Evolutionary conservation across 23 tunicate genomes (phyloP), one percentile per base, ranked within the genome.

Genomic region (Halocynthia roretzi): DNA sequence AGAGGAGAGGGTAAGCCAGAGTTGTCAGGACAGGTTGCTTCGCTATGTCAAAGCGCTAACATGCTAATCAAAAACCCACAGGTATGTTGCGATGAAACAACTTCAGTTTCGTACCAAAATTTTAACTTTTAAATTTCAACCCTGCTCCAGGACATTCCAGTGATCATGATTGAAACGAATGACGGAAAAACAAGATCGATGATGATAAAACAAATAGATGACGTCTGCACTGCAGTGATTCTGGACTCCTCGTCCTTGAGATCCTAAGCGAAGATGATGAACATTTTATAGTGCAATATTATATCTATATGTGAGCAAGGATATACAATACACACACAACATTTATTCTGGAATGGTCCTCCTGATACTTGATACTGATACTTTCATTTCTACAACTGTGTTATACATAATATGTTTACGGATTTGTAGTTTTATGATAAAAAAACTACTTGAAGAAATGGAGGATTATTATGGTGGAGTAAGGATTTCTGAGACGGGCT

Each of bases 31-130:
- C 85, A 83, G 6, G 87, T 89, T 50, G 88, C 96, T 10, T 88
- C 84, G 6, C 56, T 89, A 50, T 89, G 96, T 83, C 85, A 89
- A 54, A 84, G 84, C 55, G 84, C 96, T 55, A 71, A 81, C 52
- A 89, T 80, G 69, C 93, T 74, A 7, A 64, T 64, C 8, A 74
- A 74, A 54, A 54, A 74, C 23, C 63, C 62, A 8, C 50, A 54
- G 63, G 78, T 74, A 5, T 54, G 63, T 54, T 5, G 40, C 19
- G 17, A 15, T 60, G n/a, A 60, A n/a, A 15, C 2, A 60, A 60
- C 64, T 60, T 60, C 44, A 31, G 15, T 15, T 58, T 1, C 17
- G 22, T 15, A 20, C n/a, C 2, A 15, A 40, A 65, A 15, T 20
- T 15, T 65, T 48, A 65, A 15, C 70, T 58, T 58, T 14, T 2